phyloP scores from a whole-genome alignment of 2,113 vertebrate genomes.

The Scomber colias region DNA sequence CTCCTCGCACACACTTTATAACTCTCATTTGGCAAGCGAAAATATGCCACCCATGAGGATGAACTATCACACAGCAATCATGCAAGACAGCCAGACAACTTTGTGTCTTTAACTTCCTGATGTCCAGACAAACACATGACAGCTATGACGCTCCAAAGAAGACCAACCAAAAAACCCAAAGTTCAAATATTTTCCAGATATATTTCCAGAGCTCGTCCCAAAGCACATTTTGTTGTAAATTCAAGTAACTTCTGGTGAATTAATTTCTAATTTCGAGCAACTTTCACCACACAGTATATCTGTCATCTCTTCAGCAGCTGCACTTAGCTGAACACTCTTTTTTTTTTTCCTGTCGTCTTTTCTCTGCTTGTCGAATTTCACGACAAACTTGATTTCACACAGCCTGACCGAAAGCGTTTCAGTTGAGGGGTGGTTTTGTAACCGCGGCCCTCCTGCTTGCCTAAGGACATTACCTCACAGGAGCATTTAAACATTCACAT shows the following conservation, averaged over 20 bases:
- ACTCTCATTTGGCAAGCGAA: background rate
- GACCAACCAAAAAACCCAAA: background rate
- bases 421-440: conserved; percentile 7
- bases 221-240: background rate
- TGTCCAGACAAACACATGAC: conserved; percentile 23
- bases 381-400: conserved; percentile 29
- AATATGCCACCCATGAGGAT: background rate
- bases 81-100: background rate
- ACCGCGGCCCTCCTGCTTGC: background rate
- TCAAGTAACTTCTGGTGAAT: conserved; percentile 8
- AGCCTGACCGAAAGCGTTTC: background rate
- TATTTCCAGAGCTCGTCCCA: background rate
- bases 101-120: conserved; percentile 11
- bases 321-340: background rate
- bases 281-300: background rate
- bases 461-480: conserved; percentile 16
- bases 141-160: background rate
- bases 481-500: background rate
- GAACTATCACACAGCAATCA: background rate
- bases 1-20: background rate
- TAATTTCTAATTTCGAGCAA: conserved; percentile 6
- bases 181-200: background rate
- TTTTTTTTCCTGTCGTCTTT: background rate
- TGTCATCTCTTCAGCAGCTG: conserved; percentile 43
- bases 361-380: conserved; percentile 10